Evolutionary conservation across 2,113 vertebrate species (phyloP).

Genomic region (Sinocyclocheilus anophthalmus): DNA sequence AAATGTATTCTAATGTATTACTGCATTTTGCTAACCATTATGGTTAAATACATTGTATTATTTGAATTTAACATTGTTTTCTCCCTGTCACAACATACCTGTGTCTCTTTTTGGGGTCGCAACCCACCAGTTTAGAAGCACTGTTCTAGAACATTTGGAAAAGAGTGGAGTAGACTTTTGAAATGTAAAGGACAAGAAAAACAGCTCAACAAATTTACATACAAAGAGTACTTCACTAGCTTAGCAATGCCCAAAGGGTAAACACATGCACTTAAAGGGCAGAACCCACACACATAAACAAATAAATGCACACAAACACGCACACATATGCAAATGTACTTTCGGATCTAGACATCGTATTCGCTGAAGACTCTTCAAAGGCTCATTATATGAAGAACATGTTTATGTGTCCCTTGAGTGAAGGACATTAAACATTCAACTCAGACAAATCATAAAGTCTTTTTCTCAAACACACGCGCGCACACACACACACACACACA

Average conservation of each 20-base stretch:
- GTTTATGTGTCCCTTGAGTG: conserved; percentile 21
- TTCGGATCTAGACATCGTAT: conserved; percentile 1
- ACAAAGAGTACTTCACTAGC: conserved; percentile 28
- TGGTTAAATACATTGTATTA: background rate
- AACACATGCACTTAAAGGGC: conserved; percentile 38
- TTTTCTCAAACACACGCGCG: conserved; percentile 28
- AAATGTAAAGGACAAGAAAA: conserved; percentile 30
- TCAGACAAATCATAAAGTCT: background rate
- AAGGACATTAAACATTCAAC: conserved; percentile 29
- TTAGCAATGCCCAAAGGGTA: conserved; percentile 19
- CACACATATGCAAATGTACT: background rate
- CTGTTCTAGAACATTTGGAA: background rate
- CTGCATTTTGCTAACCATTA: no score
- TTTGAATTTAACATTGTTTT: background rate
- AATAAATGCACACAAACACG: conserved; percentile 5
- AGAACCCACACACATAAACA: background rate
- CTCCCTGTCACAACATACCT: background rate
- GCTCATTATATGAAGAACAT: conserved; percentile 34
- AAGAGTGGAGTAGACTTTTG: background rate
- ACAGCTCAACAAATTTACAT: conserved; percentile 39
- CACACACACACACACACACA: conserved; percentile 36
- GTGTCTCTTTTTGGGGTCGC: background rate
- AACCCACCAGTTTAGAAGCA: background rate
- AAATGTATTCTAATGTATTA: no score
- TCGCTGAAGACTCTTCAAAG: conserved; percentile 32